These are phyloP conservation scores for Heliconius hermathena DNA, from an alignment of 1,140 invertebrate species.

Conservation along the genomic window DNA sequence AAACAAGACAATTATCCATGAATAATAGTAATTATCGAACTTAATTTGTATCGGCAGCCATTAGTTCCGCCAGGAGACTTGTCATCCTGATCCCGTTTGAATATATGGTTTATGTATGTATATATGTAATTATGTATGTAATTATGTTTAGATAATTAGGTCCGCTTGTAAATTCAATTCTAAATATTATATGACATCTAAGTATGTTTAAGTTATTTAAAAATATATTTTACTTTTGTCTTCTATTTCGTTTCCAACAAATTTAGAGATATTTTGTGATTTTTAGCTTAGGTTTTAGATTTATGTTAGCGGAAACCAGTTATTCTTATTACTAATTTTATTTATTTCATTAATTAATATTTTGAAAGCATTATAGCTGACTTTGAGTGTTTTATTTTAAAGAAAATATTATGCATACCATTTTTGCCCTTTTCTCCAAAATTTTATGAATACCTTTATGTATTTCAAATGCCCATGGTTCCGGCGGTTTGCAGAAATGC, in stretches of 20 bases:
- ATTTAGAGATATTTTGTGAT: too few relatives aligned
- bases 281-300: too few relatives aligned
- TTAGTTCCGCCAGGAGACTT: neutral
- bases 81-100: conserved; percentile 5
- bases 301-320: too few relatives aligned
- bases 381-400: too few relatives aligned
- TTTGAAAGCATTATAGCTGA: too few relatives aligned
- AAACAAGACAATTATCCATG: neutral
- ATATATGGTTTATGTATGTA: conserved; percentile 1
- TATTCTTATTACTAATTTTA: too few relatives aligned
- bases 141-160: neutral
- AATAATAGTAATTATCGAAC: conserved; percentile 3
- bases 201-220: neutral
- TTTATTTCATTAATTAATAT: too few relatives aligned
- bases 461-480: conserved; percentile 83
- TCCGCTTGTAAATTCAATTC: neutral
- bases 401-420: conserved; percentile 75
- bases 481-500: conserved; percentile 85
- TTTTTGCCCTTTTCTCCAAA: conserved; percentile 84
- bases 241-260: too few relatives aligned
- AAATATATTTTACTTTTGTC: neutral
- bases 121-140: too few relatives aligned
- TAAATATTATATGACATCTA: too few relatives aligned
- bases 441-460: conserved; percentile 85
- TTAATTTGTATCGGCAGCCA: neutral